Evolutionary conservation across 2,888 invertebrate genomes (phyloP), one percentile per base, ranked within the genome.

Genomic region (Ceratothoa steindachneri): DNA sequence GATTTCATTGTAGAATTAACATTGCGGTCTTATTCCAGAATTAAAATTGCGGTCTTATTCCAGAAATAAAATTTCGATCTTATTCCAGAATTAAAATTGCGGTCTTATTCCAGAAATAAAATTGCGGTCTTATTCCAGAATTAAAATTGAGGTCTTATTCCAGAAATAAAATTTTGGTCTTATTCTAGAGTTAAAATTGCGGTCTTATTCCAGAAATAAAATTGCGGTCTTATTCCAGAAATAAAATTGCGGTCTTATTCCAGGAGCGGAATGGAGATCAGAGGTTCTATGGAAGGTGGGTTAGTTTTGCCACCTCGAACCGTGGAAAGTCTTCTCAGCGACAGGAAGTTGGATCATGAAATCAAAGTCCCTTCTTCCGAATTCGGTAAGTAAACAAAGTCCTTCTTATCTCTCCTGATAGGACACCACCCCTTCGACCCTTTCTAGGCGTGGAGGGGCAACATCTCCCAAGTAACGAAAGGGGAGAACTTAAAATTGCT

Each of bases 271-370:
- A 64, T 65, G 19, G 77, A 77, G 60, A 60, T n/a, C 24, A 60
- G 60, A 60, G 24, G 60, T 1, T 60, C 60, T 60, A 1, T 60
- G 22, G 60, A 60, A 24, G 60, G 60, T 5, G 69, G 69, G 4
- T 66, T 77, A 1, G 69, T 52, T 24, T 22, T 77, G 53, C 72
- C 74, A 5, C 74, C 74, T 1, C n/a, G 74, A 24, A 67, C 77
- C 19, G 65, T 77, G 60, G 74, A 75, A 30, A 66, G 55, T 30
- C 71, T 77, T 5, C 65, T 77, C 28, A 72, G 31, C 2, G 77
- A 77, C 52, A 67, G 77, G n/a, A 77, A 77, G 60, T 22, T 28
- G n/a, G 77, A 75, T 15, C 74, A 72, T 52, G 77, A 77, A 53
- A 74, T 77, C 64, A 77, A 77, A 71, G 60, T 77, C 9, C 72